phyloP scores from a whole-genome alignment of 2,797 vertebrate species.

The Podarcis siculus region DNA sequence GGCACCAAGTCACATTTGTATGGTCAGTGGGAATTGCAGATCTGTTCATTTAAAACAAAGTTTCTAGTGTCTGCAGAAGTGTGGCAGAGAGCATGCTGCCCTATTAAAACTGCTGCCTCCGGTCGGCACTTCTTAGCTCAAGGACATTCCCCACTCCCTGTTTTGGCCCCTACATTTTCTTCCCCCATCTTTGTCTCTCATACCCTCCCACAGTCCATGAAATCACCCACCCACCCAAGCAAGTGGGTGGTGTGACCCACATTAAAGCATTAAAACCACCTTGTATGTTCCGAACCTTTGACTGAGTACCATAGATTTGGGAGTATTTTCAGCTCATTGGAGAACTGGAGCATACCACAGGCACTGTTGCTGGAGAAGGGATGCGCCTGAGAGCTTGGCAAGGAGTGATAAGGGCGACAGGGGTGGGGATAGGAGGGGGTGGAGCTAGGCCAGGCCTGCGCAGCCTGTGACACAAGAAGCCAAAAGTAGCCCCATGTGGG shows the following conservation, averaged over 20 bases:
- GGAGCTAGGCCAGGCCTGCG: too few species aligned
- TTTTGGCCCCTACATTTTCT: not conserved
- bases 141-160: too few species aligned
- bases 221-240: not conserved
- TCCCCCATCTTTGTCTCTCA: not conserved
- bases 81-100: not conserved
- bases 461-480: too few species aligned
- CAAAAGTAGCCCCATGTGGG: not conserved
- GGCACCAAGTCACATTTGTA: too few species aligned
- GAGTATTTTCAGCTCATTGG: not conserved
- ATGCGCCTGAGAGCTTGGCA: too few species aligned
- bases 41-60: not conserved
- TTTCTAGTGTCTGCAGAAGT: not conserved
- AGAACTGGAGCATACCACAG: not conserved
- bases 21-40: not conserved
- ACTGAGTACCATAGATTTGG: not conserved
- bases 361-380: too few species aligned
- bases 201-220: too few species aligned
- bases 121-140: not conserved
- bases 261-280: too few species aligned
- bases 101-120: not conserved
- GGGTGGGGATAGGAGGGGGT: not conserved
- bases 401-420: not conserved
- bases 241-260: not conserved
- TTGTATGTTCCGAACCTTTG: not conserved